Evolutionary conservation across 2,113 vertebrate genomes (phyloP), one percentile per base, ranked within the genome.

Genomic region (Garra rufa): DNA sequence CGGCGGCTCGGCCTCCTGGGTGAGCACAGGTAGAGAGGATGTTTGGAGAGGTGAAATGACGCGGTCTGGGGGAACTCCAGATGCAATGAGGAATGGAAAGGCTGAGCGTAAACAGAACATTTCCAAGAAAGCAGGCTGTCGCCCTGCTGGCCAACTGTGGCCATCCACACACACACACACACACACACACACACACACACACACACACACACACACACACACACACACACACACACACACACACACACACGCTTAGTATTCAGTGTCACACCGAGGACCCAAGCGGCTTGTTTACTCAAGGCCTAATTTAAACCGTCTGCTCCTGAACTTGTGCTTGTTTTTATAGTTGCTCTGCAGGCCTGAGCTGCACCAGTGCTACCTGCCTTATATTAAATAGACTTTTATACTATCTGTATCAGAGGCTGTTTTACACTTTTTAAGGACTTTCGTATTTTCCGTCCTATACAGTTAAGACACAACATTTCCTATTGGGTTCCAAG

Each of bases 371-470:
- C 77, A 85, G 90, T 88, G 90, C 94, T 94, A 95, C 92, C 93
- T 95, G 93, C 92, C 9, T 50, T 77, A 82, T 77, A 85, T 94
- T 92, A 89, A 93, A 91, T 93, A 89, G 84, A 94, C 92, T 94
- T 95, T 95, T 94, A 94, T 93, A 89, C 91, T 91, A 92, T 94
- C 93, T 90, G 87, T 88, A 86, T 91, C 14, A 85, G 34, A 76
- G 87, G 81, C n/a, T 38, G 24, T 15, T 34, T 52, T 65, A 1
- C n/a, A 17, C 38, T 41, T 65, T 61, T 48, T 52, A 19, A 81
- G n/a, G 46, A 2, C 67, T 55, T 81, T 30, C 30, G 43, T 34
- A 50, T 85, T n/a, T 74, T 76, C 48, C 28, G 2, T 15, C 41
- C n/a, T 46, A 26, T 71, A 41, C 8, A 19, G 65, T 75, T 24